Evolutionary conservation across 2,113 vertebrate genomes (phyloP), one percentile per base, ranked within the genome.

Genomic region (Pogona vitticeps): DNA sequence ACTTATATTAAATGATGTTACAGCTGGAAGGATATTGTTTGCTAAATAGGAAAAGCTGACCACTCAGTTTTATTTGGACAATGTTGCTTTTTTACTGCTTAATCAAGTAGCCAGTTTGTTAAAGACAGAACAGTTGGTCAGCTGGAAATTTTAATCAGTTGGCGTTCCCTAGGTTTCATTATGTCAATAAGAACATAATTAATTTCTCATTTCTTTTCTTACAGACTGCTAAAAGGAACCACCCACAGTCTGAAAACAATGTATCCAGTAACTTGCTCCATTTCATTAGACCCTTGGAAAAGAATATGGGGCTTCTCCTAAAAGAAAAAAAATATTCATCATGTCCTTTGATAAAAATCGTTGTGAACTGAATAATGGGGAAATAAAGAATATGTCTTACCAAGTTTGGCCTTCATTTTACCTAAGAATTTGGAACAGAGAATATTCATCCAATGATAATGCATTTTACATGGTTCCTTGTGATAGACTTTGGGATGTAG

Each of bases 101-200:
- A 76, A 76, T 76, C 2, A 65, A 52, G 72, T 67, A n/a, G 61
- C 36, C 40, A 56, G 21, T 33, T 40, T 40, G 31, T 76, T 84
- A 33, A 40, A 63, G 73, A 67, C 73, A 17, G 21, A 17, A 23
- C 40, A 52, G 7, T 67, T 77, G 76, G 68, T 68, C 61, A 46
- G 26, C 83, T 68, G 61, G 33, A 85, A 28, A 56, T 77, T 68
- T 85, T 68, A 77, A 77, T 85, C 83, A 85, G 23, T 68, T 85
- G 75, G 42, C 61, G 17, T 72, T 72, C 46, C 65, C n/a, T 40
- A 78, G 73, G 75, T 85, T 70, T 68, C 42, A 56, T n/a, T 78
- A 56, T 68, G 83, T 77, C 63, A 85, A 85, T 68, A 85, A 52
- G 75, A 78, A 85, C 75, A 58, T 85, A 68, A 68, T 58, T 85